These are phyloP conservation scores for Corynorhinus townsendii DNA, from an alignment of 2,113 vertebrate genomes.

Conservation along the genomic window DNA sequence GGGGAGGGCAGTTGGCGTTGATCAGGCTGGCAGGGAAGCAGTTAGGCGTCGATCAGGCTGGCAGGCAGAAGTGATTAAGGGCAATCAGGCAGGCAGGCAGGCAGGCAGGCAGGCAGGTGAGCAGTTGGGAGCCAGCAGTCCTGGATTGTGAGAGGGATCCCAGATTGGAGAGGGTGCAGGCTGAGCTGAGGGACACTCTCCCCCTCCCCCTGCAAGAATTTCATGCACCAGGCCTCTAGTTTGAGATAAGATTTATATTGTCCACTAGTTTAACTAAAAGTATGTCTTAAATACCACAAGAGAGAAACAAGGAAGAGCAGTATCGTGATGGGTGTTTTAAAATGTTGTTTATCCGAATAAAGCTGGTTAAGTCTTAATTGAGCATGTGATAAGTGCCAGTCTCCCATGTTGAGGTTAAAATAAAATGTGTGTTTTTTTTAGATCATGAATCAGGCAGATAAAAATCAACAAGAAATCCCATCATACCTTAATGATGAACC, in stretches of 20 bases:
- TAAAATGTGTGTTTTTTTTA: constrained; percentile 60
- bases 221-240: not conserved
- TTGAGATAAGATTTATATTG: not conserved
- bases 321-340: not conserved
- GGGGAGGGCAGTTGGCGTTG: no score
- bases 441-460: constrained; percentile 91
- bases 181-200: no score
- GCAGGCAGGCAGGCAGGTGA: no score
- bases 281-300: not conserved
- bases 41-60: no score
- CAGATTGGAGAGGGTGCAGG: no score
- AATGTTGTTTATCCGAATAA: constrained; percentile 18
- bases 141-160: no score
- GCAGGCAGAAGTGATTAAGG: no score
- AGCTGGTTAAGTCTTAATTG: not conserved
- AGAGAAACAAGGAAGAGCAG: not conserved
- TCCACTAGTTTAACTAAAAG: not conserved
- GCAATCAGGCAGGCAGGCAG: no score
- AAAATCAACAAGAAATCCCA: constrained; percentile 86
- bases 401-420: not conserved
- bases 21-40: no score
- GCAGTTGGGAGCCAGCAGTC: no score
- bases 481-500: constrained; percentile 88
- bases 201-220: no score
- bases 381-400: not conserved